Conservation (phyloP, 1,140 invertebrate species). For the Tetramorium simillimum region DNA sequence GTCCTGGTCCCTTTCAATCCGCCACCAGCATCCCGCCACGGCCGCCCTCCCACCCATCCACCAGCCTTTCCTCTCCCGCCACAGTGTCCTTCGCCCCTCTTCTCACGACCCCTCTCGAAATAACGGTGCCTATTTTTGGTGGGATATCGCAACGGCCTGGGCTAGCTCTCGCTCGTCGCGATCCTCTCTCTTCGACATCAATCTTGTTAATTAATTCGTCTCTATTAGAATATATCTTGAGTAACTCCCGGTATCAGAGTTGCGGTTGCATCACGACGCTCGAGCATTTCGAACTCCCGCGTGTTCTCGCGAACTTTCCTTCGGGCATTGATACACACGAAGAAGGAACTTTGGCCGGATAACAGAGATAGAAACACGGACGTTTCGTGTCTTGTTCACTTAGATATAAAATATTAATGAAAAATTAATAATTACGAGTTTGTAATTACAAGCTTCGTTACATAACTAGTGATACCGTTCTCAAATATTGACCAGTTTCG, state of each 20-base stretch:
- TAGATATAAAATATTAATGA: background rate
- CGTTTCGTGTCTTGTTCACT: background rate
- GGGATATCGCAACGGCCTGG: slow-evolving; percentile 55
- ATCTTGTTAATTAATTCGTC: slow-evolving; percentile 72
- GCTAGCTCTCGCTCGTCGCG: slow-evolving; percentile 5
- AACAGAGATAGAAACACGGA: background rate
- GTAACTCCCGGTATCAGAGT: background rate
- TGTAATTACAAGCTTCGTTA: background rate
- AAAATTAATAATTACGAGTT: background rate
- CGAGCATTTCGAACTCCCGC: slow-evolving; percentile 7
- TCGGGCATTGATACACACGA: slow-evolving; percentile 16
- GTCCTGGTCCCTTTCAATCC: slow-evolving; percentile 49
- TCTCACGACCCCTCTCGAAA: slow-evolving; percentile 51
- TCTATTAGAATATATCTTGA: background rate
- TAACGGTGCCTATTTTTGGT: slow-evolving; percentile 67
- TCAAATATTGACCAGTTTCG: background rate
- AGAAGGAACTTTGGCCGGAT: background rate
- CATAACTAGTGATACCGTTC: background rate
- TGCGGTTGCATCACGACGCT: slow-evolving; percentile 17
- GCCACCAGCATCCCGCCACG: slow-evolving; percentile 19
- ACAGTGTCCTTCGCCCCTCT: slow-evolving; percentile 26
- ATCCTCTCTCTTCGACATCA: slow-evolving; percentile 54
- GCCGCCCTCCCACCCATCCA: background rate
- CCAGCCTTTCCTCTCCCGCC: slow-evolving; percentile 10
- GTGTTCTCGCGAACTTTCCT: background rate